These are phyloP conservation scores for Isurus oxyrinchus DNA, from an alignment of 2,113 vertebrate genomes.

Conservation along the genomic window DNA sequence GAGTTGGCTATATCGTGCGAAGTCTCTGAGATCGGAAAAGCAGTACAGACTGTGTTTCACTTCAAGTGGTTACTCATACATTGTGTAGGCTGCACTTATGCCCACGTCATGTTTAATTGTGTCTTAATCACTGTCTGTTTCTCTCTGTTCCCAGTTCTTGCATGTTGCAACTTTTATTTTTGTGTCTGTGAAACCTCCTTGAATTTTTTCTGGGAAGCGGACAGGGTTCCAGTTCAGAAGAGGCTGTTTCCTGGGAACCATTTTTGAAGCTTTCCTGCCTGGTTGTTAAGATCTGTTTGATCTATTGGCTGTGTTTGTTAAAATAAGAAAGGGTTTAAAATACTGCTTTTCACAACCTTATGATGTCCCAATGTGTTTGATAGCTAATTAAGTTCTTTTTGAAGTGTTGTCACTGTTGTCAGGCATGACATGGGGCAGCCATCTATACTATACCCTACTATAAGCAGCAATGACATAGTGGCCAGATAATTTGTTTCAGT, in stretches of 20 bases:
- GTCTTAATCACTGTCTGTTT: not conserved
- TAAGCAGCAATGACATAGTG: no score
- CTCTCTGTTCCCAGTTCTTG: not conserved
- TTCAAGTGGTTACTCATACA: not conserved
- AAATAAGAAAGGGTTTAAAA: not conserved
- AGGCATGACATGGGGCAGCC: not conserved
- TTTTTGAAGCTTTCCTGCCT: not conserved
- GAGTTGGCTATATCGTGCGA: not conserved
- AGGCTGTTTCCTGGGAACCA: not conserved
- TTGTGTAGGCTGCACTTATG: not conserved
- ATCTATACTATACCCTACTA: not conserved
- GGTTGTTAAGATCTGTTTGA: not conserved
- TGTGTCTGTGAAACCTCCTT: not conserved
- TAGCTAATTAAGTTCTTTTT: not conserved
- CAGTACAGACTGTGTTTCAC: not conserved
- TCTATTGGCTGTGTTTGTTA: not conserved
- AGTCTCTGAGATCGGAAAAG: not conserved
- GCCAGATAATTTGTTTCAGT: not conserved
- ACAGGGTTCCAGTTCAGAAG: not conserved
- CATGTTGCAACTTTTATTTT: not conserved
- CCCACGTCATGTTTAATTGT: not conserved
- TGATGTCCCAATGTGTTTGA: not conserved
- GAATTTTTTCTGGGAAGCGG: not conserved
- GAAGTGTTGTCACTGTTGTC: not conserved
- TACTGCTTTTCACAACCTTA: not conserved